These are phyloP conservation scores for Dolomedes plantarius DNA, from an alignment of 2,888 invertebrate species.

Conservation along the genomic window DNA sequence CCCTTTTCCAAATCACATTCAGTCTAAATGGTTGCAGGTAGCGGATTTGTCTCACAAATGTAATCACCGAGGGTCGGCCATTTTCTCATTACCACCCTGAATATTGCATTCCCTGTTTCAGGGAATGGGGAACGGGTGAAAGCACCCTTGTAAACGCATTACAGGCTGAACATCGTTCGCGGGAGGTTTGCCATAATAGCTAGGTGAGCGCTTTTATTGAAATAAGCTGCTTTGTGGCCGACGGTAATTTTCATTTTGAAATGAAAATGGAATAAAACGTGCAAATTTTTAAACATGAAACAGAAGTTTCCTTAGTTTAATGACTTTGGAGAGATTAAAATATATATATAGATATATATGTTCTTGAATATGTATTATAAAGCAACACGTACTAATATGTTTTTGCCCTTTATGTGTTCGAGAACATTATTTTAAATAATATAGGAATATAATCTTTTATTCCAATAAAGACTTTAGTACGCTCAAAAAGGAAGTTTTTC, in stretches of 20 bases:
- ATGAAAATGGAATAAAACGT: neutral
- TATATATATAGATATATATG: too few species aligned
- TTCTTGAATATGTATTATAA: too few species aligned
- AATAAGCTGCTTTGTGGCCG: neutral
- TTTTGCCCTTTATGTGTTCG: too few species aligned
- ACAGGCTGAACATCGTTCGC: neutral
- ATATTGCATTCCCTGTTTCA: constrained; percentile 43
- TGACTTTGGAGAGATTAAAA: too few species aligned
- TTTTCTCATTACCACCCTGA: constrained; percentile 54
- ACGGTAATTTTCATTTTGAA: neutral
- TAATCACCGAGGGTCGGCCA: constrained; percentile 48
- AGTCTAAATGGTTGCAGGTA: neutral
- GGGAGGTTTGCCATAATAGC: constrained; percentile 46
- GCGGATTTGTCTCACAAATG: constrained; percentile 32
- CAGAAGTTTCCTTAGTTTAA: too few species aligned
- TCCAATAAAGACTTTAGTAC: too few species aligned
- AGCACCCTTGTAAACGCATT: constrained; percentile 42
- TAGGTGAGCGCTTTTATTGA: neutral
- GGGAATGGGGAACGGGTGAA: constrained; percentile 16
- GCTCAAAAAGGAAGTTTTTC: too few species aligned
- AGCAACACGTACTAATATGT: too few species aligned
- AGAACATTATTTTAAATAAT: too few species aligned
- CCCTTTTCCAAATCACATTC: neutral
- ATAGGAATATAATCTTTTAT: too few species aligned
- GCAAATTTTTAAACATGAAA: too few species aligned